A percentile compares a stretch with the other conserved stretches of the same genome.
phyloP scores from a whole-genome alignment of 92 coral and sea anemone species.

The Epizoanthus rinbou region DNA sequence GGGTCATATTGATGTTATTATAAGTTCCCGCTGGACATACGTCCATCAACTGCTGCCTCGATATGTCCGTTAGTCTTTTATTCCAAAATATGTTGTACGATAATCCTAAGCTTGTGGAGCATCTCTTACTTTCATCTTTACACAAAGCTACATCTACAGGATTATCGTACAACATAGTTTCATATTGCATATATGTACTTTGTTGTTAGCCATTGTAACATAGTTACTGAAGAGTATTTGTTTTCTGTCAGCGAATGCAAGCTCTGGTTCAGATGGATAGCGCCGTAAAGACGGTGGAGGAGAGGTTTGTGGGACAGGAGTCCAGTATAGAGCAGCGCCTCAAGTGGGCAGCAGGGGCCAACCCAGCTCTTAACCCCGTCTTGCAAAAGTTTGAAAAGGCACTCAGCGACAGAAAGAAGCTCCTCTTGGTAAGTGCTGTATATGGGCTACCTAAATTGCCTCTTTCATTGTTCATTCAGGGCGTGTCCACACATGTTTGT shows the following conservation, averaged over 20 bases:
- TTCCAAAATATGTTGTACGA: too few species aligned
- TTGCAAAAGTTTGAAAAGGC: constrained; percentile 92
- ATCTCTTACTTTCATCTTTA: too few species aligned
- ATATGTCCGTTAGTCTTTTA: too few species aligned
- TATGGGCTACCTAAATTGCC: not conserved
- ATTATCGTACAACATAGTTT: too few species aligned
- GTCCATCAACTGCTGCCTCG: too few species aligned
- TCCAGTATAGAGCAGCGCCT: constrained; percentile 98
- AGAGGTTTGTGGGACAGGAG: constrained; percentile 83
- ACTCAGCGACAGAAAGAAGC: constrained; percentile 83
- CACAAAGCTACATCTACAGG: too few species aligned
- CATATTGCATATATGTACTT: too few species aligned
- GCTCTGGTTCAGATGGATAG: constrained; percentile 86
- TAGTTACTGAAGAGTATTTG: not conserved
- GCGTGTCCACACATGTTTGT: too few species aligned
- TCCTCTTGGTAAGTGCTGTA: constrained; percentile 66
- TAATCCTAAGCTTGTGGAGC: too few species aligned
- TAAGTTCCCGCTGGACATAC: too few species aligned
- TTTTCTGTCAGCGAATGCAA: constrained; percentile 76
- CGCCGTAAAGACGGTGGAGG: constrained; percentile 84
- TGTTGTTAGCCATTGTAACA: not conserved
- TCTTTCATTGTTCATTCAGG: not conserved
- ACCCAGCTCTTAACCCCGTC: constrained; percentile 97
- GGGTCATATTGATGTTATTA: too few species aligned
- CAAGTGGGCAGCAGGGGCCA: constrained; percentile 99